Evolutionary conservation across 2,888 invertebrate species (phyloP).

Genomic region (Plagiodera versicolora): DNA sequence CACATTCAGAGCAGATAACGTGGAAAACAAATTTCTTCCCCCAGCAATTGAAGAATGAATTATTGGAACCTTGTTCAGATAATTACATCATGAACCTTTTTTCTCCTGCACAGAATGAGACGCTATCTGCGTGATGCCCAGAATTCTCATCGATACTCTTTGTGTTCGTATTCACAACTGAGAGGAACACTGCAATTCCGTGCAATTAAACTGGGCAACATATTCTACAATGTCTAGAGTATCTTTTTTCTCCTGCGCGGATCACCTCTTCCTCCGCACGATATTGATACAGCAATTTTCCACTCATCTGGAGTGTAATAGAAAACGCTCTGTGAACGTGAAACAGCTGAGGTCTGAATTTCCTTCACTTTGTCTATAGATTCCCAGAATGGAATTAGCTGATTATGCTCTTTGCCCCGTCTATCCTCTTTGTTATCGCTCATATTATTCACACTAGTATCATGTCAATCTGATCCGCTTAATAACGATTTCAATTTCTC

Average conservation of each 20-base stretch:
- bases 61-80: too few relatives aligned
- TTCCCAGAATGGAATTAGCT: not conserved
- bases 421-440: not conserved
- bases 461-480: not conserved
- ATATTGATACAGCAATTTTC: not conserved
- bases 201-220: too few relatives aligned
- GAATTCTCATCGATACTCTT: too few relatives aligned
- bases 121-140: too few relatives aligned
- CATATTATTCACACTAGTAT: not conserved
- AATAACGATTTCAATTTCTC: not conserved
- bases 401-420: not conserved
- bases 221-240: too few relatives aligned
- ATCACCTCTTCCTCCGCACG: not conserved
- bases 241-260: not conserved
- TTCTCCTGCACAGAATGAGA: too few relatives aligned
- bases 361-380: not conserved
- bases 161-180: too few relatives aligned
- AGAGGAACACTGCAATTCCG: too few relatives aligned
- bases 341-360: not conserved
- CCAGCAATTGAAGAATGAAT: too few relatives aligned
- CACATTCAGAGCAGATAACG: not conserved
- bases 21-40: not conserved
- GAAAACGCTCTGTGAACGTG: not conserved
- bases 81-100: too few relatives aligned
- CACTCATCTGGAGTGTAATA: not conserved